Evolutionary conservation across 2,888 invertebrate genomes (phyloP), one percentile per base, ranked within the genome.

Genomic region (Proisotoma minuta): DNA sequence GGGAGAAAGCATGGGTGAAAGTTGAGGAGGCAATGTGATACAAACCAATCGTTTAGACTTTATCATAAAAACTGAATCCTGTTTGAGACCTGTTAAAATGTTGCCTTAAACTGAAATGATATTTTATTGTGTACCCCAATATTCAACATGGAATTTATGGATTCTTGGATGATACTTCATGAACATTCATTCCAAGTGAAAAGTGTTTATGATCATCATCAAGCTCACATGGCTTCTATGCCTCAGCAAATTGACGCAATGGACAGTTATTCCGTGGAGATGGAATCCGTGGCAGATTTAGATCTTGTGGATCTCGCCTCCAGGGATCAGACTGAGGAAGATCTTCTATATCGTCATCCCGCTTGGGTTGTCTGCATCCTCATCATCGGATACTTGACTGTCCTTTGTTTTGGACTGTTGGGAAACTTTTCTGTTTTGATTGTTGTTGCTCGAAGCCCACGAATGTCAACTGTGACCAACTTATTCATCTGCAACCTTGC

Each of bases 401-500:
- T 69, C 49, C 62, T 69, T 22, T 50, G 62, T 23, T 53, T 69
- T 52, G 69, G 69, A 3, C 54, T 69, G 8, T 24, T 66, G 1
- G 69, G 69, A 23, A 69, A 69, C 53, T 60, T 56, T 18, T 57
- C 51, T 26, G 66, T 69, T 8, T 27, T 69, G 1, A 28, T 63
- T n/a, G 65, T 69, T 10, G 65, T 66, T 10, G 22, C 51, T 8
- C 57, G 64, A 10, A 65, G 53, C 5, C 62, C 61, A n/a, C 23
- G 63, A 4, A 66, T 69, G 65, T 57, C 57, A 39, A 65, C 69
- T 4, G 66, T 67, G n/a, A 69, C 69, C 10, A 69, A 69, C 49
- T 60, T 61, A n/a, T 69, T 66, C 49, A 66, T 69, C 23, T 63
- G 51, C 22, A 69, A 61, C 34, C 34, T 69, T 10, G 69, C 69